Percentiles rank a stretch among this genome's conserved stretches.
These are phyloP conservation scores for Nesogale talazaci DNA, from an alignment of 2,113 vertebrate species.

Conservation along the genomic window DNA sequence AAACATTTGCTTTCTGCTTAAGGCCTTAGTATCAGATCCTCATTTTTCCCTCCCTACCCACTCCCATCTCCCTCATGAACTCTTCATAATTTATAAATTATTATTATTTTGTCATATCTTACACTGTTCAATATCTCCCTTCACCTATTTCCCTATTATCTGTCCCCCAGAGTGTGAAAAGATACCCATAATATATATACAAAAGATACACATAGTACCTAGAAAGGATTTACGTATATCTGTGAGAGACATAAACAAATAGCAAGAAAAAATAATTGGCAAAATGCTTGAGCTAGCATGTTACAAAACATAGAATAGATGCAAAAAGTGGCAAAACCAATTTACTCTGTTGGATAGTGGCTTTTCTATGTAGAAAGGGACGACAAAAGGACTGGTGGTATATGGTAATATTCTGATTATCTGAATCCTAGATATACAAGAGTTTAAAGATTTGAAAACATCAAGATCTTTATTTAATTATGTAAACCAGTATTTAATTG, in stretches of 20 bases:
- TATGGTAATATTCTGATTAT: background rate
- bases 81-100: no score
- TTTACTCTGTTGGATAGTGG: background rate
- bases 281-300: background rate
- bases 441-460: background rate
- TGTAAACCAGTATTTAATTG: background rate
- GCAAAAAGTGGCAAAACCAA: background rate
- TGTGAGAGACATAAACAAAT: rapidly evolving
- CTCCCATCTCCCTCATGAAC: no score
- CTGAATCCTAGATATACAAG: background rate
- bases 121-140: no score
- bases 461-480: background rate
- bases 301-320: background rate
- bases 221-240: background rate
- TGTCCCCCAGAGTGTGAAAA: background rate
- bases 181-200: no score
- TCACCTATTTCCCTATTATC: no score
- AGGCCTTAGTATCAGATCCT: no score
- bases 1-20: no score
- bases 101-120: no score
- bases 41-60: no score
- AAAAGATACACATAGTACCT: no score
- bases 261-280: background rate
- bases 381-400: no score
- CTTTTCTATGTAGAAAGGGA: background rate